Conservation (phyloP, 2,888 invertebrate species). For the Scaptomyza tumidula region DNA sequence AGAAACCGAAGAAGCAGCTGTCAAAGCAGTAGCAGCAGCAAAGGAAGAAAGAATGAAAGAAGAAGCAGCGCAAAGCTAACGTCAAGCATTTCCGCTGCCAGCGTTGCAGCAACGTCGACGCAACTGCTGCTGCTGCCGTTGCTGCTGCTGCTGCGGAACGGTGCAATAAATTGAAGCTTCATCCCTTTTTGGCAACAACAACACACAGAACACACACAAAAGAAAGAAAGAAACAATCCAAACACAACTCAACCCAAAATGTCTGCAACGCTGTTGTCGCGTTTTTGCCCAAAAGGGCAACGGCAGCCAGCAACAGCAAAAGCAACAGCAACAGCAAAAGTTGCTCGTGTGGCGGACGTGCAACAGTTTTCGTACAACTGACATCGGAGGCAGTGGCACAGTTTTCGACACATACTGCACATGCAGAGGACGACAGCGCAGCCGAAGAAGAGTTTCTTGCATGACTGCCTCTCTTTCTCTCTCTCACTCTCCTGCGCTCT, state of each 20-base stretch:
- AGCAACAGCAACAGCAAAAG: conserved; percentile 38
- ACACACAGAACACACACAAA: conserved; percentile 52
- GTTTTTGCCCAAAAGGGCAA: conserved; percentile 48
- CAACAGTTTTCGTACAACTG: conserved; percentile 73
- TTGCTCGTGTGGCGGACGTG: conserved; percentile 79
- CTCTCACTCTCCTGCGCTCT: conserved; percentile 4
- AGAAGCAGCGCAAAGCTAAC: conserved; percentile 4
- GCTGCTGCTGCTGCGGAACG: conserved; percentile 29
- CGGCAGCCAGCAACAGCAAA: too few species aligned
- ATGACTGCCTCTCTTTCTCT: conserved; percentile 17
- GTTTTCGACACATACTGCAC: conserved; percentile 72
- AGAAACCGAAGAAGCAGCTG: conserved; percentile 13
- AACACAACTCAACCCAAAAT: conserved; percentile 68
- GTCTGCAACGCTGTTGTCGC: conserved; percentile 67
- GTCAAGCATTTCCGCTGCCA: conserved; percentile 61
- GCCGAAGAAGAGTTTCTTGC: conserved; percentile 43
- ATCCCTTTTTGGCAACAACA: conserved; percentile 75
- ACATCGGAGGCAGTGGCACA: conserved; percentile 63
- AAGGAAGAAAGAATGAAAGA: neutral
- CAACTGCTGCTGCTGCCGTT: conserved; percentile 25
- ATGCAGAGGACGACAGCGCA: conserved; percentile 50
- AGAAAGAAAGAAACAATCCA: conserved; percentile 13
- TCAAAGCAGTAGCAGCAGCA: conserved; percentile 8
- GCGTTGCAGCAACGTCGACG: conserved; percentile 38
- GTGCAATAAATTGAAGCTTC: conserved; percentile 74